phyloP scores from a whole-genome alignment of 2,888 invertebrate genomes.

The Ommatoiulus sabulosus region DNA sequence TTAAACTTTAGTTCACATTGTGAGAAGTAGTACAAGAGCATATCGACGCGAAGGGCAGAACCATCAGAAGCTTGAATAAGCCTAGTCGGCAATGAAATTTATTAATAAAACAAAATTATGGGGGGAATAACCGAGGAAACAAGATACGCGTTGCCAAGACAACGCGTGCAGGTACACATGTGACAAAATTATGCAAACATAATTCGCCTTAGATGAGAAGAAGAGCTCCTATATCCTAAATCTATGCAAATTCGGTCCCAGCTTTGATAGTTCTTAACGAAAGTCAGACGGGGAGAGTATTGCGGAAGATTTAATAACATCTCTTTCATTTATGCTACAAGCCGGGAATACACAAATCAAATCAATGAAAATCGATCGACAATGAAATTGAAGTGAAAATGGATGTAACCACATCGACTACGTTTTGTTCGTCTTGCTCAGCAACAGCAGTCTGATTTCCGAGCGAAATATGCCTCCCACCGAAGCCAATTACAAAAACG shows the following conservation, averaged over 20 bases:
- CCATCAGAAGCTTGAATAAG: neutral
- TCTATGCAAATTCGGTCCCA: slow-evolving; percentile 36
- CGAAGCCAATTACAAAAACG: neutral
- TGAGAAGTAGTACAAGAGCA: too few relatives aligned
- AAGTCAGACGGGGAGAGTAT: neutral
- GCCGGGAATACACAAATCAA: slow-evolving; percentile 30
- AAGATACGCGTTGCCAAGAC: slow-evolving; percentile 14
- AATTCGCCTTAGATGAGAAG: slow-evolving; percentile 23
- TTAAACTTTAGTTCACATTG: too few relatives aligned
- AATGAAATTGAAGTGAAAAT: slow-evolving; percentile 3
- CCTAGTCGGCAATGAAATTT: slow-evolving; percentile 30
- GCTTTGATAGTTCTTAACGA: slow-evolving; percentile 39
- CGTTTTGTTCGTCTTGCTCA: neutral
- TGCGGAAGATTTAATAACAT: slow-evolving; percentile 36
- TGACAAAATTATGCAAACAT: slow-evolving; percentile 39
- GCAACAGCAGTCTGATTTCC: neutral
- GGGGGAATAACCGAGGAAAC: slow-evolving; percentile 5
- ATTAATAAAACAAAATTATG: slow-evolving; percentile 24
- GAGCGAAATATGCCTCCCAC: neutral
- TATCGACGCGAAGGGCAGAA: neutral
- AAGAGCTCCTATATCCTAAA: neutral
- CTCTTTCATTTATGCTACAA: slow-evolving; percentile 28
- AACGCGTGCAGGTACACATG: neutral
- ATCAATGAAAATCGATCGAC: slow-evolving; percentile 30
- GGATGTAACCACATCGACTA: neutral